Evolutionary conservation across 2,113 vertebrate species (phyloP).

Genomic region (Arothron firmamentum): DNA sequence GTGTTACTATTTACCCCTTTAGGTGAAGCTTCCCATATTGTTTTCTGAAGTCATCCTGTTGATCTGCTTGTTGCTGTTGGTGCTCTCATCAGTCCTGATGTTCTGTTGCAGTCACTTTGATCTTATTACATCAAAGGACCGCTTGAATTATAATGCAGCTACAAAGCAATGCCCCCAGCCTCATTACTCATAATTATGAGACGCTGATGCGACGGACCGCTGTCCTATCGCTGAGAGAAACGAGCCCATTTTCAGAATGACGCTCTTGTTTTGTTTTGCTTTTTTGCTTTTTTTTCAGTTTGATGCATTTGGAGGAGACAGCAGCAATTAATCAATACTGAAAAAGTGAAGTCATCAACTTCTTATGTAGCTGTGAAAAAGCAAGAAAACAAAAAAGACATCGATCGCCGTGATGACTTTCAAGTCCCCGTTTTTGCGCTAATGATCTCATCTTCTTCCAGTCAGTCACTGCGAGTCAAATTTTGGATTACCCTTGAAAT

Average conservation of each 20-base stretch:
- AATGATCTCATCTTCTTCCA: not conserved
- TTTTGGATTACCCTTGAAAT: too few species aligned
- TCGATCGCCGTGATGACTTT: not conserved
- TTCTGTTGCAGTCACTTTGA: slow-evolving; percentile 50
- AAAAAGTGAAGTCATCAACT: slow-evolving; percentile 13
- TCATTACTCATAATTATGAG: slow-evolving; percentile 54
- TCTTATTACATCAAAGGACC: slow-evolving; percentile 57
- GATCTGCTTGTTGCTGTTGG: slow-evolving; percentile 48
- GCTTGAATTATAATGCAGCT: slow-evolving; percentile 41
- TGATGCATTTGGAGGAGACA: slow-evolving; percentile 1
- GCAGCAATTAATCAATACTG: too few species aligned
- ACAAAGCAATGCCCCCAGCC: slow-evolving; percentile 38
- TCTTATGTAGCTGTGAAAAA: slow-evolving; percentile 6
- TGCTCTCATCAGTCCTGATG: slow-evolving; percentile 33
- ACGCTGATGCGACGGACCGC: slow-evolving; percentile 29
- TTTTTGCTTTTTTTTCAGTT: slow-evolving; percentile 4
- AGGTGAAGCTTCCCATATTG: slow-evolving; percentile 47
- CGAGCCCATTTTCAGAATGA: slow-evolving; percentile 2
- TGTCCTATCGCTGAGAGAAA: slow-evolving; percentile 21
- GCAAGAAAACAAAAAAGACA: not conserved
- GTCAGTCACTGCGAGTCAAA: not conserved
- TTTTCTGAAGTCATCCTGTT: slow-evolving; percentile 46
- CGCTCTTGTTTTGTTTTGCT: too few species aligned
- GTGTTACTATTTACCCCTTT: slow-evolving; percentile 48
- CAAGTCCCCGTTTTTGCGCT: not conserved